Conservation (phyloP, 37 sponge, comb jelly and placozoan species). For the Spongilla lacustris region DNA sequence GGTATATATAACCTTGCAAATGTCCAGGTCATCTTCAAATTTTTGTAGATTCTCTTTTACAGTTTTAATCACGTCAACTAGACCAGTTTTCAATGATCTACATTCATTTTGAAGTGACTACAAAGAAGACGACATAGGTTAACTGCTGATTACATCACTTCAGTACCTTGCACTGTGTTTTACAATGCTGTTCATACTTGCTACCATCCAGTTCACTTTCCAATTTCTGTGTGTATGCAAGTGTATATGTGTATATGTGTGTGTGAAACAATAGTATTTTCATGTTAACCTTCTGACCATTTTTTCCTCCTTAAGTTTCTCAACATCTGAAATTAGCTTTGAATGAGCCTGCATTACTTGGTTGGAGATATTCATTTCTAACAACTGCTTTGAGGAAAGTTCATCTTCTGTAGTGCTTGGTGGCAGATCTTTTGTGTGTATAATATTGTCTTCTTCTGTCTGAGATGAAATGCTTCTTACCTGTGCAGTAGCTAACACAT, state of each 20-base stretch:
- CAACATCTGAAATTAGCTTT: not conserved
- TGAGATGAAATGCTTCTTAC: not conserved
- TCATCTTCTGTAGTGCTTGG: not conserved
- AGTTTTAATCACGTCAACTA: not conserved
- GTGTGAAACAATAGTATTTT: too few species aligned
- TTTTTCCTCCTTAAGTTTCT: not conserved
- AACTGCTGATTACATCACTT: not conserved
- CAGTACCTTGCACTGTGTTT: not conserved
- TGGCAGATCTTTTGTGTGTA: not conserved
- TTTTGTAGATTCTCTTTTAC: not conserved
- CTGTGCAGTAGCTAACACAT: not conserved
- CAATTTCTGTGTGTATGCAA: not conserved
- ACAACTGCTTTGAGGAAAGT: not conserved
- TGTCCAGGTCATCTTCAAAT: constrained; percentile 39
- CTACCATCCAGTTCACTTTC: not conserved
- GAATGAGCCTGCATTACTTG: too few species aligned
- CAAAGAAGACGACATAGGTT: not conserved
- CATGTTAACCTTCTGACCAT: too few species aligned
- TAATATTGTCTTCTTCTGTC: not conserved
- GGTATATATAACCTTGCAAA: constrained; percentile 32
- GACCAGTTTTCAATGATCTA: not conserved
- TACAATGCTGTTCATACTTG: not conserved
- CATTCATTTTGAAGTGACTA: not conserved
- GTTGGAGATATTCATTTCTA: too few species aligned
- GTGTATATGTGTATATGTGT: too few species aligned